These are phyloP conservation scores for Hemicentrotus pulcherrimus DNA, from an alignment of 35 echinoderm and acorn worm genomes.

Conservation along the genomic window DNA sequence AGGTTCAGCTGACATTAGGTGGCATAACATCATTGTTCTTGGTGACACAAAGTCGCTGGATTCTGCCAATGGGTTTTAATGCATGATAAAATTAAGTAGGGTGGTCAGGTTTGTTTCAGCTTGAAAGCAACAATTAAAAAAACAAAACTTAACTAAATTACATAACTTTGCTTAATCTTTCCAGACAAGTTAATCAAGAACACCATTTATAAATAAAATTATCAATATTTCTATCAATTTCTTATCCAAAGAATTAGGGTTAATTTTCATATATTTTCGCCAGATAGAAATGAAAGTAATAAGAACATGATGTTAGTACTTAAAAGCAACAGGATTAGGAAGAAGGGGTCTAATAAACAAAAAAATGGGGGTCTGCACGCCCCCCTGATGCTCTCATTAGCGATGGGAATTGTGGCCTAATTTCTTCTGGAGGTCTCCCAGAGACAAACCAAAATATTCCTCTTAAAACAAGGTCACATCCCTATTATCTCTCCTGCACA, in stretches of 20 bases:
- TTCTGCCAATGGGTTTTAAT: too few relatives aligned
- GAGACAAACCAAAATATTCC: constrained; percentile 5
- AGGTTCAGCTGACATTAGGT: too few relatives aligned
- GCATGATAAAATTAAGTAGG: too few relatives aligned
- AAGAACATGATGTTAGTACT: too few relatives aligned
- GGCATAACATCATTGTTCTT: too few relatives aligned
- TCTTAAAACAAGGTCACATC: constrained; percentile 23
- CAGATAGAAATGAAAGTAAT: background rate
- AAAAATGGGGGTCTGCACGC: background rate
- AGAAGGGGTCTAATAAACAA: background rate
- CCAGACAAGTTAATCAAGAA: background rate
- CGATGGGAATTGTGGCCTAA: constrained; percentile 28
- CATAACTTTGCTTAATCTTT: background rate
- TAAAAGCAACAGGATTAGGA: background rate
- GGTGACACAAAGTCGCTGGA: too few relatives aligned
- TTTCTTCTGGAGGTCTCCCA: background rate
- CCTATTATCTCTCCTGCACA: constrained; percentile 25
- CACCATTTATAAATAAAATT: too few relatives aligned
- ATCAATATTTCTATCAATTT: background rate
- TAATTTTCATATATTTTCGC: background rate
- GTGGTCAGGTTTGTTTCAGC: too few relatives aligned
- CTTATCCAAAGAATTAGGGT: background rate
- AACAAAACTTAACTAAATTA: background rate
- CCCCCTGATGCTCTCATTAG: background rate
- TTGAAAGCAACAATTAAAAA: background rate